These are phyloP conservation scores for Ciconia maguari DNA, from an alignment of 2,113 vertebrate species.

Conservation along the genomic window DNA sequence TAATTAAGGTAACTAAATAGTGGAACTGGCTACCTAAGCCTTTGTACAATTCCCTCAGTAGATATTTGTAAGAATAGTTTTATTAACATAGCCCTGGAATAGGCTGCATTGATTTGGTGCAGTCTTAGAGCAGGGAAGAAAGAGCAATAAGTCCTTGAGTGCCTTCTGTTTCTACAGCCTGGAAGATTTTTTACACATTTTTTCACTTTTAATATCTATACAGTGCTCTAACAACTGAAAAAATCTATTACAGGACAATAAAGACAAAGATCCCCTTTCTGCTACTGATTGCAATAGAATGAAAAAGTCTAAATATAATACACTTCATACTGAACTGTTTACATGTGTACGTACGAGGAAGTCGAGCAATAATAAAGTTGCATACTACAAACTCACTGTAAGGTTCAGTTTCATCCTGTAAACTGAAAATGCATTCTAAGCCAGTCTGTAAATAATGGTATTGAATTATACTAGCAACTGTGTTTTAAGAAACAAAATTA, in stretches of 20 bases:
- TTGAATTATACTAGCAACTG: not conserved
- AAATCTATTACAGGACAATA: slow-evolving; percentile 11
- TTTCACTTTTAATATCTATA: slow-evolving; percentile 35
- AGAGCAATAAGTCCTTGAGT: not conserved
- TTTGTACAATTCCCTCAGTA: not conserved
- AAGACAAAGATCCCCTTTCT: slow-evolving; percentile 26
- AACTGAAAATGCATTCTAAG: not conserved
- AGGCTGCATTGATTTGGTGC: not conserved
- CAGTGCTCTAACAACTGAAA: not conserved
- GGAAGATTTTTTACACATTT: not conserved
- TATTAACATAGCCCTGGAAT: not conserved
- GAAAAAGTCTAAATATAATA: slow-evolving; percentile 2
- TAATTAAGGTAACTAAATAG: not conserved
- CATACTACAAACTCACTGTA: not conserved
- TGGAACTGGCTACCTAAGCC: not conserved
- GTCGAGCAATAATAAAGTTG: slow-evolving; percentile 24
- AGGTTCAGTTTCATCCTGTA: slow-evolving; percentile 11
- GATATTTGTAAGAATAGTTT: not conserved
- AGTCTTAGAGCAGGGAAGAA: not conserved
- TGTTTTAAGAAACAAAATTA: not conserved
- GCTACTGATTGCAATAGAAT: slow-evolving; percentile 20
- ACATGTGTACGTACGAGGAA: not conserved
- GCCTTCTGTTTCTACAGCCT: not conserved
- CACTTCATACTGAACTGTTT: not conserved
- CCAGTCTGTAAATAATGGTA: not conserved